Percentiles rank a stretch among this genome's conserved stretches.
These are phyloP conservation scores for Morpho helenor DNA, from an alignment of 2,888 invertebrate genomes.

Conservation along the genomic window DNA sequence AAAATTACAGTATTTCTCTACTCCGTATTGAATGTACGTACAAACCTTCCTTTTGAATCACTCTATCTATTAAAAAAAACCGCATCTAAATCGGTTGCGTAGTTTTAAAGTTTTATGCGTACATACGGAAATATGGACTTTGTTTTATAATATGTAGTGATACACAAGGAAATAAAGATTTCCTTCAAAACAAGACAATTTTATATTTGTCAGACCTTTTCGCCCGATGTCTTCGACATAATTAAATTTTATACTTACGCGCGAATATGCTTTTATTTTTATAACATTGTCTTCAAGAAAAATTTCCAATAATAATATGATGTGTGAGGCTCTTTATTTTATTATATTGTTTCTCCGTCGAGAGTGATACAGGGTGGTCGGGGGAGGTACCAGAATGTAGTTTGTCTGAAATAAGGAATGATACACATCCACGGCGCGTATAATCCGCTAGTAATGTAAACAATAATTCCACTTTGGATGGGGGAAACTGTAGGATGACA, in stretches of 20 bases:
- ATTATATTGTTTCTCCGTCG: constrained; percentile 22
- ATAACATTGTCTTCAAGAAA: constrained; percentile 8
- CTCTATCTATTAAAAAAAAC: too few species aligned
- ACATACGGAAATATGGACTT: too few species aligned
- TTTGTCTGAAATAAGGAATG: constrained; percentile 21
- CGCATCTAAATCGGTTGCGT: too few species aligned
- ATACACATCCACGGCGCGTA: constrained; percentile 37
- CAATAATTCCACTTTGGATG: constrained; percentile 44
- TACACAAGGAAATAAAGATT: too few species aligned
- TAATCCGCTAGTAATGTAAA: constrained; percentile 55
- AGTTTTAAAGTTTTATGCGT: too few species aligned
- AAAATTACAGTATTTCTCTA: too few species aligned
- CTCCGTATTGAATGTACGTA: too few species aligned
- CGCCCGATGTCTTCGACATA: not conserved
- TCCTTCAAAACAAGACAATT: too few species aligned
- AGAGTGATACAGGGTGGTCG: not conserved
- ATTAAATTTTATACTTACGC: not conserved
- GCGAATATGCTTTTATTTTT: not conserved
- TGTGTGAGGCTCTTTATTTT: constrained; percentile 14
- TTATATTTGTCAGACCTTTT: not conserved
- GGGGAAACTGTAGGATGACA: constrained; percentile 34
- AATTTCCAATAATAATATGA: constrained; percentile 10
- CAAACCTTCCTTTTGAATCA: too few species aligned
- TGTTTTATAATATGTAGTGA: too few species aligned
- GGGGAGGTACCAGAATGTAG: not conserved